Evolutionary conservation across 2,888 invertebrate genomes (phyloP), one percentile per base, ranked within the genome.

Genomic region (Chymomyza amoena): DNA sequence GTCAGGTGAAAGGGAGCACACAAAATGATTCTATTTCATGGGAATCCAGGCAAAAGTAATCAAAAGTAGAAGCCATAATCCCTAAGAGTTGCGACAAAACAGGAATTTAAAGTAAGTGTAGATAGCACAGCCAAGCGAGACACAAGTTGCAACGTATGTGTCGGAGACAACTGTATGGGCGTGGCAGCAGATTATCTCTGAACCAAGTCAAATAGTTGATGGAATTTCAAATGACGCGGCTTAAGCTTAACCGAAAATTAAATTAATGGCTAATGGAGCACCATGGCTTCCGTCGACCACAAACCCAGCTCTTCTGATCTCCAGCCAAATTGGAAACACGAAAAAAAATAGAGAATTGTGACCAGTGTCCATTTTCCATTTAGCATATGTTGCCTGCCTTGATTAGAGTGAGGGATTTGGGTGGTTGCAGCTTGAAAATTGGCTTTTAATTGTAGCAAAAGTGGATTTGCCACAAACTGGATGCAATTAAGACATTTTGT

Each of bases 361-460:
- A 18, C 18, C 28, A 57, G 10, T 57, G 0, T 0, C 52, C 57
- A 57, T 20, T 57, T 13, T 0, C 25, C 57, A 52, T 18, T 52
- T 39, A 7, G 15, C 52, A 54, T 36, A 6, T 72, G 64, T 75
- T 74, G 69, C 75, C 62, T 71, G 78, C 72, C 77, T 76, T 82
- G 82, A 84, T 84, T 82, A 77, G 82, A 79, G 39, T 45, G 39
- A 9, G 2, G 39, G 39, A 45, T 45, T 54, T 28, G 60, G 36
- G 6, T 28, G 60, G 25, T n/a, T 51, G 75, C 39, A 10, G 51
- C 72, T 68, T 57, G 45, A 70, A 79, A 84, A 84, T 84, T 84
- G 86, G 81, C 86, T 86, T 80, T 84, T 84, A 86, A 84, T 84
- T 84, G 86, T 72, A 72, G 75, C 81, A 69, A 73, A 82, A 82